These are phyloP conservation scores for Cataglyphis altisquamis DNA, from an alignment of 2,888 invertebrate genomes.

Conservation along the genomic window DNA sequence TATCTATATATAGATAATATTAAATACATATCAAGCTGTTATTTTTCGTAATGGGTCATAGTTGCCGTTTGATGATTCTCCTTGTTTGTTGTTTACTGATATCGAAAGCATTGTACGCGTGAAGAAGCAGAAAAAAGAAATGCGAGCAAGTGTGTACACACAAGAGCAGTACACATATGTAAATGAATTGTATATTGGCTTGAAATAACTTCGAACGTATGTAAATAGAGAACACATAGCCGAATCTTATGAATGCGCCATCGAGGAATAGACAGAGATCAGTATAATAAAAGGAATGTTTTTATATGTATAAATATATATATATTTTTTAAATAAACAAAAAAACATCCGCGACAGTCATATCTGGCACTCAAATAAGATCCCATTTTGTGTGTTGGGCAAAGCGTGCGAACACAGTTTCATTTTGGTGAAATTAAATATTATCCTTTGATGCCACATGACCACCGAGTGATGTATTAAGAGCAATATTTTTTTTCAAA, in stretches of 20 bases:
- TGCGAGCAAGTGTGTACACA: conserved; percentile 37
- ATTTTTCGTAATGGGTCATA: conserved; percentile 25
- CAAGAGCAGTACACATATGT: conserved; percentile 20
- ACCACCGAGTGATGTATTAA: conserved; percentile 82
- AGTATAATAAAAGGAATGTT: conserved; percentile 75
- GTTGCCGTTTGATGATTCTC: conserved; percentile 43
- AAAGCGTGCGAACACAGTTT: conserved; percentile 53
- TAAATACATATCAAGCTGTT: conserved; percentile 50
- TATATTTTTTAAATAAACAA: conserved; percentile 80
- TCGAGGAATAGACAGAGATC: conserved; percentile 72
- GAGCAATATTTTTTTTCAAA: conserved; percentile 75
- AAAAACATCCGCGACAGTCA: conserved; percentile 82
- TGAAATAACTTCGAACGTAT: conserved; percentile 33
- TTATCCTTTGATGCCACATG: conserved; percentile 82
- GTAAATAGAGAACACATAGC: conserved; percentile 30
- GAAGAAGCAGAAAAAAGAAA: conserved; percentile 38
- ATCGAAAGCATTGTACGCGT: conserved; percentile 33
- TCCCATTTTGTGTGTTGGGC: conserved; percentile 56
- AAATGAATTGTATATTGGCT: conserved; percentile 16
- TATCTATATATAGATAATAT: conserved; percentile 16
- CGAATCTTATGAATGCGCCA: conserved; percentile 53
- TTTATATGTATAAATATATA: not conserved
- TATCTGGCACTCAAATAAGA: conserved; percentile 81
- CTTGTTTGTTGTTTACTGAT: conserved; percentile 22
- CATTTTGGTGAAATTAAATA: conserved; percentile 59